phyloP scores from a whole-genome alignment of 2,888 invertebrate species.

The Brachylomia viminalis region DNA sequence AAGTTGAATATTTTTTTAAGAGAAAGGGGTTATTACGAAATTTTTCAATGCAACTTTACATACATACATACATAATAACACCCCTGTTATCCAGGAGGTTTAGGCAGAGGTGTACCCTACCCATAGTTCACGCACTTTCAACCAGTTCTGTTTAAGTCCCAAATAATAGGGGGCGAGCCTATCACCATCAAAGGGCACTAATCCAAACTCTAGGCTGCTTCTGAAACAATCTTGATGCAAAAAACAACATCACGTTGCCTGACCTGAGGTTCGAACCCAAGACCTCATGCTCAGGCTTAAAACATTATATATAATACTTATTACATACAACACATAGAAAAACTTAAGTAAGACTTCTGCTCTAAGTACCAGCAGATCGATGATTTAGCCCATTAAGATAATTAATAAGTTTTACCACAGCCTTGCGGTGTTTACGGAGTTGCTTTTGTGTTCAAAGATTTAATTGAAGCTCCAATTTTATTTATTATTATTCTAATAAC shows the following conservation, averaged over 20 bases:
- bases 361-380: constrained; percentile 14
- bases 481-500: constrained; percentile 9
- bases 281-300: neutral
- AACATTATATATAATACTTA: no score
- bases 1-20: no score
- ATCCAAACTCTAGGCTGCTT: neutral
- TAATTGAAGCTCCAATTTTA: constrained; percentile 34
- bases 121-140: neutral
- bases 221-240: neutral
- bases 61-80: no score
- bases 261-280: neutral
- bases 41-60: neutral
- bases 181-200: neutral
- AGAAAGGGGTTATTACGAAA: neutral
- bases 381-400: constrained; percentile 10
- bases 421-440: constrained; percentile 25
- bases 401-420: constrained; percentile 39
- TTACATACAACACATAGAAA: no score
- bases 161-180: neutral
- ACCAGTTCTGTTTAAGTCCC: neutral
- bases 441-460: constrained; percentile 20
- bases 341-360: neutral
- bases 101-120: neutral
- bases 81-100: neutral
- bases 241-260: neutral